Percentiles rank a stretch among this genome's conserved stretches.
Conservation (phyloP, 2,797 vertebrate species). For the Lemur catta region DNA sequence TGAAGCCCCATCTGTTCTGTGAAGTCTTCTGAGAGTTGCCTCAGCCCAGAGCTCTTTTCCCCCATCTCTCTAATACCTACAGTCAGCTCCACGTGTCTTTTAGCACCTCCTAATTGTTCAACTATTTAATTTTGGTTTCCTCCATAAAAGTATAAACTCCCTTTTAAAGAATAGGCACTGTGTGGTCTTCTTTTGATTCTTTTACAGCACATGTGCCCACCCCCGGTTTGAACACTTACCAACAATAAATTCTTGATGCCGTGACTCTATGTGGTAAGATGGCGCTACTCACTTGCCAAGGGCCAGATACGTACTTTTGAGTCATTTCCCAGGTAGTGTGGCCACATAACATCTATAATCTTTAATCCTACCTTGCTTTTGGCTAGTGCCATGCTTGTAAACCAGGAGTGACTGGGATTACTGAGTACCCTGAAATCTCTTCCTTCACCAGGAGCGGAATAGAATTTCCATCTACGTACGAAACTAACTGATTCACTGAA, state of each 20-base stretch:
- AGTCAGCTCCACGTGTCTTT: background rate
- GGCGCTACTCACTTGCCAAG: background rate
- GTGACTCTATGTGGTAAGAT: background rate
- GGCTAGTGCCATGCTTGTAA: background rate
- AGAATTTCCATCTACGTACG: background rate
- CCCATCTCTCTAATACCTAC: background rate
- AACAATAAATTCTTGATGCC: background rate
- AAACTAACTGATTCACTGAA: background rate
- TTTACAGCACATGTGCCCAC: background rate
- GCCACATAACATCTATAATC: background rate
- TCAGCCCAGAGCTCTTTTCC: background rate
- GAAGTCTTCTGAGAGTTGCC: background rate
- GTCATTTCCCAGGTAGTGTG: background rate
- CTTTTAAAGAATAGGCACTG: background rate
- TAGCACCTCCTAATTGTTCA: background rate
- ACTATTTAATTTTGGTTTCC: constrained; percentile 27
- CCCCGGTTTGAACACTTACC: background rate
- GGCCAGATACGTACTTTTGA: background rate
- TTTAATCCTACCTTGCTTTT: background rate
- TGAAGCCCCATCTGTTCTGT: background rate
- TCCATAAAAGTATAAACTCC: background rate
- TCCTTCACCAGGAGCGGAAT: background rate
- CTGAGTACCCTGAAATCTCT: background rate
- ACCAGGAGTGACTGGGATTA: background rate
- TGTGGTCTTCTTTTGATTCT: background rate